These are phyloP conservation scores for Panopea generosa DNA, from an alignment of 2,888 invertebrate genomes.

Conservation along the genomic window DNA sequence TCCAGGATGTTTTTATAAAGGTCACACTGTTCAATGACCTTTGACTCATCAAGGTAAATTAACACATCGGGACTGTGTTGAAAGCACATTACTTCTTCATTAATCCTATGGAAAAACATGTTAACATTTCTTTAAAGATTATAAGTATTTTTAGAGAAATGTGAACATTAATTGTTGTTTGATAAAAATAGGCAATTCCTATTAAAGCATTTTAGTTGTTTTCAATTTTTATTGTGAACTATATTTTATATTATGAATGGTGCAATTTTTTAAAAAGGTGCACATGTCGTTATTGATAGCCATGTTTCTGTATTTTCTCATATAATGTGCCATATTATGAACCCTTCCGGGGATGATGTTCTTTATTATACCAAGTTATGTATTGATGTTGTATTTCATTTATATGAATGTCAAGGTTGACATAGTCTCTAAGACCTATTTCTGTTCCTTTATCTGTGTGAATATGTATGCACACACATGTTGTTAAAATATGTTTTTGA, in stretches of 20 bases:
- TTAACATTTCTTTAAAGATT: slow-evolving; percentile 31
- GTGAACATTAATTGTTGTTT: slow-evolving; percentile 11
- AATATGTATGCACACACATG: too few relatives aligned
- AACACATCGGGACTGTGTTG: background rate
- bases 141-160: slow-evolving; percentile 9
- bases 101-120: slow-evolving; percentile 13
- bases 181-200: background rate
- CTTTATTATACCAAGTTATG: too few relatives aligned
- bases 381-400: too few relatives aligned
- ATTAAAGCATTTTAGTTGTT: slow-evolving; percentile 57
- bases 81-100: slow-evolving; percentile 31
- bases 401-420: too few relatives aligned
- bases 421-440: too few relatives aligned
- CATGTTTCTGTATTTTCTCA: slow-evolving; percentile 27
- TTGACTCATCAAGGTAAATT: slow-evolving; percentile 1
- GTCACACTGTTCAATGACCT: background rate
- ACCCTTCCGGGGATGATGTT: background rate
- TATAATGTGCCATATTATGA: slow-evolving; percentile 21
- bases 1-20: too few relatives aligned
- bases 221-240: slow-evolving; percentile 64
- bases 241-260: slow-evolving; percentile 69
- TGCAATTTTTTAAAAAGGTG: slow-evolving; percentile 70
- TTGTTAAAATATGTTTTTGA: too few relatives aligned
- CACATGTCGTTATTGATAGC: slow-evolving; percentile 47
- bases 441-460: too few relatives aligned